Evolutionary conservation across 2,797 vertebrate species (phyloP).

Genomic region (Leptodactylus fallax): DNA sequence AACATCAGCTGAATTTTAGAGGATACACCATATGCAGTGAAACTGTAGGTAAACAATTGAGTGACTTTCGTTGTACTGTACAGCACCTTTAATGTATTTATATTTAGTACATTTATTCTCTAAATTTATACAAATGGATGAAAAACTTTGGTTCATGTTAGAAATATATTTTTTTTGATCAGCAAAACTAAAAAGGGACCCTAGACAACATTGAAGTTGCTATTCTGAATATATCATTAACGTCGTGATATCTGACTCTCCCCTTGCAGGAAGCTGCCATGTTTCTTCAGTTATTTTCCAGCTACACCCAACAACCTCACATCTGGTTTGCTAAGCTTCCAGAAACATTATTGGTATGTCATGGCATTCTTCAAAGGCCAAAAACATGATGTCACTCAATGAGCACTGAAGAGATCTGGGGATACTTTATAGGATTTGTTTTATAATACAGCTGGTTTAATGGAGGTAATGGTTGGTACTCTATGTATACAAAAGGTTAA

Average conservation of each 20-base stretch:
- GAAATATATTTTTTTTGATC: neutral
- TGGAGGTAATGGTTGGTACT: neutral
- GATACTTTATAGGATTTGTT: neutral
- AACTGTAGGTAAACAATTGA: no score
- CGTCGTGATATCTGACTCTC: neutral
- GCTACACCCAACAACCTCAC: slow-evolving; percentile 42
- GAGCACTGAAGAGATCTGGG: neutral
- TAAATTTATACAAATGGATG: neutral
- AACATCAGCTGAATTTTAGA: no score
- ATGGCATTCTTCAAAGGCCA: slow-evolving; percentile 33
- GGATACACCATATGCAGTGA: no score
- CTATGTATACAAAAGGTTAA: neutral
- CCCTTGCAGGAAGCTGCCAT: slow-evolving; percentile 12
- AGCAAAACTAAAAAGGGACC: neutral
- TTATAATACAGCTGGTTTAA: neutral
- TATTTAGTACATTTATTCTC: no score
- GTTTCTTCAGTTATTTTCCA: slow-evolving; percentile 32
- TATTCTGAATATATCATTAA: neutral
- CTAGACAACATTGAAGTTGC: no score
- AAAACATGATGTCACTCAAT: slow-evolving; percentile 24
- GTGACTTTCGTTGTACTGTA: no score
- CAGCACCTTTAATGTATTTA: no score
- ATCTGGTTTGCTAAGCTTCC: slow-evolving; percentile 27
- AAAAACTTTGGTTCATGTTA: neutral
- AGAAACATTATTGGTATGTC: slow-evolving; percentile 42